phyloP scores from a whole-genome alignment of 2,113 vertebrate species.

The Gavia stellata region DNA sequence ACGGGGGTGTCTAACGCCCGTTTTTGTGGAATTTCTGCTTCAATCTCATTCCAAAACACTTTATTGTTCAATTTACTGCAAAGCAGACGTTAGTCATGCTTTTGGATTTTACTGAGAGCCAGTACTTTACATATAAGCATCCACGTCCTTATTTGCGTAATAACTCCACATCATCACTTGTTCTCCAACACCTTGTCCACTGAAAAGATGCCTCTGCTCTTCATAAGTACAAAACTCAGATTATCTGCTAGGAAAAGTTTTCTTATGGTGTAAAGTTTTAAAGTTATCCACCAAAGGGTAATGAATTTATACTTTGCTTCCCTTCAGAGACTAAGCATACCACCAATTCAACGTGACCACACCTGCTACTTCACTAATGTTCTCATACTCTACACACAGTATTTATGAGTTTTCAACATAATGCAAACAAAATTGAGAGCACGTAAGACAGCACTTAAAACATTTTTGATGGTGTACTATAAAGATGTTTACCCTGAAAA shows the following conservation, averaged over 20 bases:
- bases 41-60: neutral
- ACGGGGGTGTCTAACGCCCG: rapidly evolving
- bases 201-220: neutral
- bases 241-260: neutral
- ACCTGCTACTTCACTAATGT: neutral
- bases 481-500: neutral
- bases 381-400: neutral
- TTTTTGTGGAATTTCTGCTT: neutral
- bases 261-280: neutral
- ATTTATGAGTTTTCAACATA: neutral
- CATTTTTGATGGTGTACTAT: neutral
- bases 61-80: neutral
- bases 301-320: neutral
- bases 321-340: neutral
- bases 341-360: neutral
- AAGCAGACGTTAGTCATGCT: neutral
- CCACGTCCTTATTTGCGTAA: neutral
- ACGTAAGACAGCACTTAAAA: neutral
- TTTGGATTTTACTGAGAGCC: neutral
- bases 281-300: neutral
- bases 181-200: neutral
- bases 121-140: neutral
- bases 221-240: neutral
- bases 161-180: neutral
- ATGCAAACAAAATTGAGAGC: neutral